Conservation (phyloP, 2,797 vertebrate genomes). For the Clarias pachynema region DNA sequence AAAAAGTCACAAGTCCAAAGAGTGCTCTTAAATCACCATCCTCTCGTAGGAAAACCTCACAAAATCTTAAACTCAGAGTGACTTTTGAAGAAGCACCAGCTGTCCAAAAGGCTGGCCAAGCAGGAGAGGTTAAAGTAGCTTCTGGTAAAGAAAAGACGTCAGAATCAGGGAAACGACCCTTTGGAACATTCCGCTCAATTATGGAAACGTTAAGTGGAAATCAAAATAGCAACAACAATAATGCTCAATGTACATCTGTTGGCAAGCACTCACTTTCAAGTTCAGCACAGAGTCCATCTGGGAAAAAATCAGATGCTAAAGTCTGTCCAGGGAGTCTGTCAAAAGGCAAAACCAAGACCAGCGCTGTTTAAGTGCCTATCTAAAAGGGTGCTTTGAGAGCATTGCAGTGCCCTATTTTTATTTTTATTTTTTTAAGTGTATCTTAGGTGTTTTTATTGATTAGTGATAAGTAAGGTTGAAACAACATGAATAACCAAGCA, state of each 20-base stretch:
- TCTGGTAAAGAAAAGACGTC: slow-evolving; percentile 71
- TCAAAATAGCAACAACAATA: slow-evolving; percentile 91
- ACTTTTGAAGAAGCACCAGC: slow-evolving; percentile 96
- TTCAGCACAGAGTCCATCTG: slow-evolving; percentile 79
- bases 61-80: slow-evolving; percentile 93
- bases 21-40: slow-evolving; percentile 97
- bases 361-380: slow-evolving; percentile 71
- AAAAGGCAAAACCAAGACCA: slow-evolving; percentile 87
- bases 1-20: slow-evolving; percentile 91
- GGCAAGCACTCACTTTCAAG: slow-evolving; percentile 69
- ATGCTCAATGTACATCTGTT: slow-evolving; percentile 68
- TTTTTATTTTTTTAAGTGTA: neutral
- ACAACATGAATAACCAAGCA: slow-evolving; percentile 4
- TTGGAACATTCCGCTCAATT: slow-evolving; percentile 92
- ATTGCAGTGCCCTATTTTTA: neutral
- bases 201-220: slow-evolving; percentile 96
- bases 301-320: slow-evolving; percentile 85
- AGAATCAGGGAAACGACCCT: slow-evolving; percentile 83
- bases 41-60: slow-evolving; percentile 90
- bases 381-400: neutral
- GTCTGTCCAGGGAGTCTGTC: slow-evolving; percentile 70
- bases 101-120: slow-evolving; percentile 80
- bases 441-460: slow-evolving; percentile 17
- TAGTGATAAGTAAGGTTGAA: neutral
- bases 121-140: slow-evolving; percentile 66